phyloP scores from a whole-genome alignment of 2,888 invertebrate genomes.

The Physocephala rufipes region DNA sequence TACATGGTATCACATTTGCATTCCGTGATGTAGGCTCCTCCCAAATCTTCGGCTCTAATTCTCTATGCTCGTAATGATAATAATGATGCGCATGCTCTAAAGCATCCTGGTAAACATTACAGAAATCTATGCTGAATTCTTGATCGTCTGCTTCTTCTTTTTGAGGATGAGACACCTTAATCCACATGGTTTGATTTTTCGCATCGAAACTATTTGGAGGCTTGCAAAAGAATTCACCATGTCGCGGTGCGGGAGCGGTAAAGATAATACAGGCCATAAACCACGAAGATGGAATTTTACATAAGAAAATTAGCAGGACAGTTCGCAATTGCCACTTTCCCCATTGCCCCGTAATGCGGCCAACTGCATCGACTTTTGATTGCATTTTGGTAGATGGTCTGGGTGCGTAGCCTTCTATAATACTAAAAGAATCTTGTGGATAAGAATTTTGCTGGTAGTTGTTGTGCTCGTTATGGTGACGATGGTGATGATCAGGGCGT shows the following conservation, averaged over 20 bases:
- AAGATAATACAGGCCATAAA: constrained; percentile 68
- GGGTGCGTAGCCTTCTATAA: constrained; percentile 57
- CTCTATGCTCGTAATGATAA: constrained; percentile 57
- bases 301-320: constrained; percentile 65
- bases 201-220: constrained; percentile 58
- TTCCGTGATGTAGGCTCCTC: constrained; percentile 59
- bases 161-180: constrained; percentile 65
- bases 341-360: constrained; percentile 65
- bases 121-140: constrained; percentile 65
- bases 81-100: constrained; percentile 63
- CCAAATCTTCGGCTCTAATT: constrained; percentile 60
- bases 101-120: constrained; percentile 64
- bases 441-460: constrained; percentile 50
- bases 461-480: constrained; percentile 9
- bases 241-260: constrained; percentile 66
- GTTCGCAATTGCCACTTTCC: constrained; percentile 67
- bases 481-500: constrained; percentile 15
- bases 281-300: constrained; percentile 67
- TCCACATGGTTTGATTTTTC: constrained; percentile 63
- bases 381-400: constrained; percentile 56
- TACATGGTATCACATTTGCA: constrained; percentile 63
- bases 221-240: constrained; percentile 66
- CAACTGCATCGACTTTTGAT: constrained; percentile 65
- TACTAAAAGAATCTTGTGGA: constrained; percentile 59
- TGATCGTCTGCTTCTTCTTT: constrained; percentile 63